Conservation (phyloP, 2,888 invertebrate genomes). For the Meandrusa payeni region DNA sequence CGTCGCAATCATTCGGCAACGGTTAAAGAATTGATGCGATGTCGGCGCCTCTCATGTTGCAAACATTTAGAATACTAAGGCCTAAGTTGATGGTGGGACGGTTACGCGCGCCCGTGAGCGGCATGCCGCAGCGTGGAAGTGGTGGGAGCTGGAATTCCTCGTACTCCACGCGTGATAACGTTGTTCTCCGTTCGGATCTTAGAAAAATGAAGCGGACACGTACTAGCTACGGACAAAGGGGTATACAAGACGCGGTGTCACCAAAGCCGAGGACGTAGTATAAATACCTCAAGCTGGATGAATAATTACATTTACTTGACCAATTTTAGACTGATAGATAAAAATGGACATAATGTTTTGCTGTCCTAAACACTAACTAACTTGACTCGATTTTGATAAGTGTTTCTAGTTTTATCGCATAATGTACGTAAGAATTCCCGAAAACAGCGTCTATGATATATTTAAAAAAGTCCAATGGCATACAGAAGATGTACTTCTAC, state of each 20-base stretch:
- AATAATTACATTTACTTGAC: neutral
- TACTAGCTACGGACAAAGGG: conserved; percentile 59
- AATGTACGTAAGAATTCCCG: too few relatives aligned
- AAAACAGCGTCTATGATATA: too few relatives aligned
- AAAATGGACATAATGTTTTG: too few relatives aligned
- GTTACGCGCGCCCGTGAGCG: conserved; percentile 68
- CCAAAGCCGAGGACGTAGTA: neutral
- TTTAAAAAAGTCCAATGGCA: too few relatives aligned
- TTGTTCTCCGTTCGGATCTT: conserved; percentile 29
- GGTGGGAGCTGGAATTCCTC: conserved; percentile 62
- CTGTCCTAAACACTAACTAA: too few relatives aligned
- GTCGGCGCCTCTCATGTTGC: conserved; percentile 54
- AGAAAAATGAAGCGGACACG: conserved; percentile 65
- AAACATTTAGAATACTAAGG: conserved; percentile 52
- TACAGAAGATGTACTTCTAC: too few relatives aligned
- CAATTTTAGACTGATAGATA: neutral
- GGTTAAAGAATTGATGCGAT: conserved; percentile 51
- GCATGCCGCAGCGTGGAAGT: conserved; percentile 45
- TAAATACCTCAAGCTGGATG: neutral
- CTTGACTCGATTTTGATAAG: too few relatives aligned
- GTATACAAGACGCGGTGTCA: neutral
- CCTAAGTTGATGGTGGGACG: conserved; percentile 44
- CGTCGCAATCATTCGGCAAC: conserved; percentile 45
- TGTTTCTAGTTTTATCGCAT: too few relatives aligned
- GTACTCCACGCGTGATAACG: conserved; percentile 51